These are phyloP conservation scores for Gymnarchus niloticus DNA, from an alignment of 2,113 vertebrate genomes.

Conservation along the genomic window DNA sequence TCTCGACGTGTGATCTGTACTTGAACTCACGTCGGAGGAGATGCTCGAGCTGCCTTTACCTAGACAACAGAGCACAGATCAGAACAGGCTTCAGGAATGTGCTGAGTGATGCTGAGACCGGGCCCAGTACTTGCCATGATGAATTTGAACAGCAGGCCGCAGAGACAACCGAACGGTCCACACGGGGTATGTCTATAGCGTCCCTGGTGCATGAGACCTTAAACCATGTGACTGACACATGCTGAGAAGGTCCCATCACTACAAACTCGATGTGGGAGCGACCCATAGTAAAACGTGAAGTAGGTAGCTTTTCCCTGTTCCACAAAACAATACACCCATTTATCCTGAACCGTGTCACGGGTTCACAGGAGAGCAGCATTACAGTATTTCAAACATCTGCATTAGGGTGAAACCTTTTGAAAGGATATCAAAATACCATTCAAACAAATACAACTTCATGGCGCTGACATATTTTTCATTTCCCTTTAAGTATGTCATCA, in stretches of 20 bases:
- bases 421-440: too few relatives aligned
- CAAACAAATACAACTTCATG: too few relatives aligned
- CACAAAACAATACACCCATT: too few relatives aligned
- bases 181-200: too few relatives aligned
- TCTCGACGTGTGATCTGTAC: conserved; percentile 96
- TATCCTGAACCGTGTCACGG: background rate
- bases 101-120: background rate
- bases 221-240: background rate
- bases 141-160: too few relatives aligned
- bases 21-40: conserved; percentile 98
- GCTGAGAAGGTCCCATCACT: background rate
- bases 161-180: background rate
- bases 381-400: too few relatives aligned
- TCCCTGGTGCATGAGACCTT: background rate
- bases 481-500: too few relatives aligned
- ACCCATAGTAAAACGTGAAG: too few relatives aligned
- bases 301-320: too few relatives aligned
- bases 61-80: conserved; percentile 53
- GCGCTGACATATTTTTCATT: too few relatives aligned
- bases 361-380: too few relatives aligned
- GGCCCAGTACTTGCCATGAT: background rate
- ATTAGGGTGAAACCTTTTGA: too few relatives aligned
- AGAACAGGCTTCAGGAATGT: conserved; percentile 14
- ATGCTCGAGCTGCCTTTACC: conserved; percentile 99
- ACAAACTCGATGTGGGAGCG: background rate